These are phyloP conservation scores for Drosophila neotestacea DNA, from an alignment of 2,888 invertebrate genomes.

Conservation along the genomic window DNA sequence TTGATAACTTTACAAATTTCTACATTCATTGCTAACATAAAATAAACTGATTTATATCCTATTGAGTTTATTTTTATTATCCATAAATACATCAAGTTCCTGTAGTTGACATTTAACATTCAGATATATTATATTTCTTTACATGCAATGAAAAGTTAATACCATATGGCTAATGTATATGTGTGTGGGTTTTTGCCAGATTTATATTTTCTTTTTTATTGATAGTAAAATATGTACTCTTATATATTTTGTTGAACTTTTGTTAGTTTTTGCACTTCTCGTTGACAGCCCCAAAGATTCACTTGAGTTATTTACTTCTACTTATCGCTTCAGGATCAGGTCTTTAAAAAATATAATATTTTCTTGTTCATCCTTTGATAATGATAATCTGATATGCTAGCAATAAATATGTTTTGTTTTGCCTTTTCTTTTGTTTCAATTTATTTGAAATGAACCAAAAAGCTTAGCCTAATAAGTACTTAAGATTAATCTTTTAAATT, in stretches of 20 bases:
- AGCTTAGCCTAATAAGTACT: background rate
- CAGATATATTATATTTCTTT: constrained; percentile 39
- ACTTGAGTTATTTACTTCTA: constrained; percentile 38
- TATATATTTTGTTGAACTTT: constrained; percentile 10
- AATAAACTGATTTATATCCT: constrained; percentile 14
- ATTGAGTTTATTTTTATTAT: constrained; percentile 7
- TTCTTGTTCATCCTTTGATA: constrained; percentile 20
- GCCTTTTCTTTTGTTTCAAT: background rate
- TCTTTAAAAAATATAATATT: constrained; percentile 62
- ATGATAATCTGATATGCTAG: constrained; percentile 51
- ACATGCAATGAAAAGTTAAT: constrained; percentile 19
- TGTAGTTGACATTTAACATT: constrained; percentile 60
- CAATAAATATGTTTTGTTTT: constrained; percentile 40
- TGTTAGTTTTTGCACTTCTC: constrained; percentile 42
- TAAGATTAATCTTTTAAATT: background rate
- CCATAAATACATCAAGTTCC: constrained; percentile 51
- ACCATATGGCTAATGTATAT: constrained; percentile 11
- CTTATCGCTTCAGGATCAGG: constrained; percentile 24
- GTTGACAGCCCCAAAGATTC: constrained; percentile 59
- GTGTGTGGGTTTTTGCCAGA: constrained; percentile 12
- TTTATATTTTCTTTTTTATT: constrained; percentile 5
- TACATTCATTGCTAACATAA: constrained; percentile 1
- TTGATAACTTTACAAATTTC: constrained; percentile 12
- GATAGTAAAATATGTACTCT: constrained; percentile 18
- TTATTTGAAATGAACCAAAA: background rate